Base-by-base conservation (phyloP, 2,797 vertebrate genomes). In the Phoeniculus purpureus region DNA sequence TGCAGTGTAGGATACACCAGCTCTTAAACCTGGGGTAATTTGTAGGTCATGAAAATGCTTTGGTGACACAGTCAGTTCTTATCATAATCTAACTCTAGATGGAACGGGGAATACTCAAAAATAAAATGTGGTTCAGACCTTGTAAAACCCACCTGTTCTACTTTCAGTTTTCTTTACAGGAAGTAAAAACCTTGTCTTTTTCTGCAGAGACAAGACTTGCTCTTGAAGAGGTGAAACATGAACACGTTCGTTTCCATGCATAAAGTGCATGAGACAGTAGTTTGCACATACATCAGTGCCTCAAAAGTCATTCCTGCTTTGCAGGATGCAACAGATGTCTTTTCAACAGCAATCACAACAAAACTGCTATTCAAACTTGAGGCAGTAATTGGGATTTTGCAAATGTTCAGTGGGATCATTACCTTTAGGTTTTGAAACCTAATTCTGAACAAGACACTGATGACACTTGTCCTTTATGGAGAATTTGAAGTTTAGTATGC, bases 41-140 rank as follows among this genome's bases (percentile, higher is more conserved):
- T 95, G 68, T 95, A 93, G 92, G 95, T 95, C 95, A 95, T 29
- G 34, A 95, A 97, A 94, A 96, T 82, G 72, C 91, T 96, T 96
- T 92, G 72, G 87, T 92, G 77, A 85, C 66, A 82, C 89, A 91
- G 96, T 96, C 95, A 85, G 87, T 87, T 95, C 93, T 95, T 96
- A 94, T 94, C 80, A 95, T 61, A 90, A 85, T 96, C 87, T 91
- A 90, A 79, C 83, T 94, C 59, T 83, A 88, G 80, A 79, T 75
- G 68, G 68, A 95, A 62, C 84, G 81, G 51, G 52, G 37, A 89
- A 89, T 0, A 8, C 61, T 92, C 64, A 92, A 85, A 95, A 95
- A 81, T 83, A 94, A 70, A 92, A 74, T 51, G 47, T 20, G 3
- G 61, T 71, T 92, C 79, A 94, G 83, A 94, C 77, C 68, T 91